Conservation (phyloP, 2,888 invertebrate genomes). For the Acanthoscelides obtectus region DNA sequence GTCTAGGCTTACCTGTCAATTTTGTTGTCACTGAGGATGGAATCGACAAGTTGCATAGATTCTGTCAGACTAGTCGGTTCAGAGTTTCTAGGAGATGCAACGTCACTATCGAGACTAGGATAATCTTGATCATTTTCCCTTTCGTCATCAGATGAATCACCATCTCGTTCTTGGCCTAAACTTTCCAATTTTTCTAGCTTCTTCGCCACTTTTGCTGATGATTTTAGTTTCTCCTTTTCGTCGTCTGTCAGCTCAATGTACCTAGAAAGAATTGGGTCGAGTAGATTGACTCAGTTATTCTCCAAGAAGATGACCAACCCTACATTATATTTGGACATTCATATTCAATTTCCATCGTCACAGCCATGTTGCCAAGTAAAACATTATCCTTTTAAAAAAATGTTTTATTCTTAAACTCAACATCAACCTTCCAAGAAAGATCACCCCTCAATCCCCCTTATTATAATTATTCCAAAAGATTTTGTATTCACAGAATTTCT, state of each 20-base stretch:
- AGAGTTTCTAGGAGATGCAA: slow-evolving; percentile 68
- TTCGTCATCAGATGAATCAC: slow-evolving; percentile 70
- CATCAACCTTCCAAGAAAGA: no score
- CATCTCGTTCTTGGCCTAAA: slow-evolving; percentile 65
- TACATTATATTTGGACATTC: no score
- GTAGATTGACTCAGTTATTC: no score
- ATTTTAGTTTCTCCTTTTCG: slow-evolving; percentile 86
- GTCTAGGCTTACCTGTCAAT: slow-evolving; percentile 70
- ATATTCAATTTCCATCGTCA: no score
- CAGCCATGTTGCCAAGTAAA: no score
- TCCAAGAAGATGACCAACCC: no score
- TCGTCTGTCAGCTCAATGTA: slow-evolving; percentile 89
- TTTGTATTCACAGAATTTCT: no score
- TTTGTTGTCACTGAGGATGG: slow-evolving; percentile 73
- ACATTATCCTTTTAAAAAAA: no score
- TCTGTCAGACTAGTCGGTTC: slow-evolving; percentile 81
- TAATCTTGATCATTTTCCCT: slow-evolving; percentile 69
- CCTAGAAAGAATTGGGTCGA: slow-evolving; percentile 25
- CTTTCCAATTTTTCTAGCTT: slow-evolving; percentile 87
- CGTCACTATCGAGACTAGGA: slow-evolving; percentile 75
- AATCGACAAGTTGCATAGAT: slow-evolving; percentile 86
- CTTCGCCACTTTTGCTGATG: slow-evolving; percentile 86
- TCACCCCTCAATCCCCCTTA: no score
- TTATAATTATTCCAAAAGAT: no score
- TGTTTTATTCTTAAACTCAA: no score